These are phyloP conservation scores for Epinephelus lanceolatus DNA, from an alignment of 2,113 vertebrate species.

Conservation along the genomic window DNA sequence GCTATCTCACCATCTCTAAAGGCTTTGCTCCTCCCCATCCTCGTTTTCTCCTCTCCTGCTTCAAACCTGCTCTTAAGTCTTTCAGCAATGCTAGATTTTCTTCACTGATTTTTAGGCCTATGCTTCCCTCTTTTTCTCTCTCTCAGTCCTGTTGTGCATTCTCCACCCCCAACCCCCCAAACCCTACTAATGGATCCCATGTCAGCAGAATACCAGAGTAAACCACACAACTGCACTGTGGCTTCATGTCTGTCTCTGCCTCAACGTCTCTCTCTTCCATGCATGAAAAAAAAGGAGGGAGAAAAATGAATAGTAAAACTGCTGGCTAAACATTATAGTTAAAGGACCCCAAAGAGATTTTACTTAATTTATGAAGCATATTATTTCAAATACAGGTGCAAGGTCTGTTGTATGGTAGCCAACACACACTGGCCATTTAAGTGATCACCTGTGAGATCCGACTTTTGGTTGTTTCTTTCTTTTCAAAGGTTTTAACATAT, in stretches of 20 bases:
- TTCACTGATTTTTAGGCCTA: constrained; percentile 53
- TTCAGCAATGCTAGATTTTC: constrained; percentile 55
- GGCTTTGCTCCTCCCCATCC: constrained; percentile 68
- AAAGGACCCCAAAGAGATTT: constrained; percentile 6
- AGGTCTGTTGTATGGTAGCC: not conserved
- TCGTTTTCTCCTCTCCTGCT: constrained; percentile 45
- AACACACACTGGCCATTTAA: not conserved
- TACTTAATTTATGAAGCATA: not conserved
- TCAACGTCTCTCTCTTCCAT: constrained; percentile 56
- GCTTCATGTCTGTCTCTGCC: constrained; percentile 75
- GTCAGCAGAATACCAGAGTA: constrained; percentile 82
- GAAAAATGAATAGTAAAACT: constrained; percentile 44
- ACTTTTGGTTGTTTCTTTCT: not conserved
- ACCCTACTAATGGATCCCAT: constrained; percentile 78
- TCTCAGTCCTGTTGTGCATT: constrained; percentile 59
- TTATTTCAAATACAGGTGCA: constrained; percentile 25
- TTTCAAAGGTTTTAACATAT: not conserved
- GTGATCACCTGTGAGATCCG: constrained; percentile 13
- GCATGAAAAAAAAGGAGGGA: constrained; percentile 26
- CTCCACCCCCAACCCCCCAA: constrained; percentile 44
- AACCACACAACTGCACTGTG: constrained; percentile 80
- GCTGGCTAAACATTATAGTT: constrained; percentile 25
- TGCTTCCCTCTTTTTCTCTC: constrained; percentile 26
- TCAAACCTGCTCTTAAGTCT: constrained; percentile 65
- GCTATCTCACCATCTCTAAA: constrained; percentile 67